Conservation (phyloP, 2,113 vertebrate species). For the Mastomys natalensis region DNA sequence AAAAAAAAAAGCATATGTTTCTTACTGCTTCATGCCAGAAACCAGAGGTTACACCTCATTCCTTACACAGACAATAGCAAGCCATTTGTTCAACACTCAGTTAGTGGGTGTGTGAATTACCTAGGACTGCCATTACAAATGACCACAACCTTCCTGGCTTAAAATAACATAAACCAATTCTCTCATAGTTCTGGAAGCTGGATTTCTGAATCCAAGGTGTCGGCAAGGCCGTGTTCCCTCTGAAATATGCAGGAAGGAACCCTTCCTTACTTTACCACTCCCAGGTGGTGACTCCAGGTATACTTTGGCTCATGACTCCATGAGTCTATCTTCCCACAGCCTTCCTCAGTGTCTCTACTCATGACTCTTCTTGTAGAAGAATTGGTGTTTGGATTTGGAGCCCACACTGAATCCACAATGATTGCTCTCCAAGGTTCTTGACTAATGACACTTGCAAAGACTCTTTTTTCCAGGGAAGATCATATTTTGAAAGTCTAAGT, state of each 20-base stretch:
- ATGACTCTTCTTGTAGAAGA: not conserved
- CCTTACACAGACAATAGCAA: slow-evolving; percentile 42
- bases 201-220: slow-evolving; percentile 17
- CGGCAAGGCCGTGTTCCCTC: not conserved
- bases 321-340: not conserved
- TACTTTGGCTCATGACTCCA: not conserved
- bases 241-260: not conserved
- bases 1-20: not conserved
- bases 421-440: not conserved
- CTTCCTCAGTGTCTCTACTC: not conserved
- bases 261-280: not conserved
- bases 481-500: not conserved
- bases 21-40: slow-evolving; percentile 22
- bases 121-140: slow-evolving; percentile 15
- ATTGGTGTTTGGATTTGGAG: not conserved
- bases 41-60: not conserved
- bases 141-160: not conserved
- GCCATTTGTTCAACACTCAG: slow-evolving; percentile 56
- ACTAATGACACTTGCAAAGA: not conserved
- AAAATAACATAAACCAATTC: slow-evolving; percentile 19
- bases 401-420: not conserved
- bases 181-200: not conserved
- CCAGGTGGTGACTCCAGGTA: no score
- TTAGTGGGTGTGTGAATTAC: slow-evolving; percentile 45
- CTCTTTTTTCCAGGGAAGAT: not conserved